A percentile compares a stretch with the other conserved stretches of the same genome.
These are phyloP conservation scores for Dynastes hyllus DNA, from an alignment of 2,888 invertebrate species.

Conservation along the genomic window DNA sequence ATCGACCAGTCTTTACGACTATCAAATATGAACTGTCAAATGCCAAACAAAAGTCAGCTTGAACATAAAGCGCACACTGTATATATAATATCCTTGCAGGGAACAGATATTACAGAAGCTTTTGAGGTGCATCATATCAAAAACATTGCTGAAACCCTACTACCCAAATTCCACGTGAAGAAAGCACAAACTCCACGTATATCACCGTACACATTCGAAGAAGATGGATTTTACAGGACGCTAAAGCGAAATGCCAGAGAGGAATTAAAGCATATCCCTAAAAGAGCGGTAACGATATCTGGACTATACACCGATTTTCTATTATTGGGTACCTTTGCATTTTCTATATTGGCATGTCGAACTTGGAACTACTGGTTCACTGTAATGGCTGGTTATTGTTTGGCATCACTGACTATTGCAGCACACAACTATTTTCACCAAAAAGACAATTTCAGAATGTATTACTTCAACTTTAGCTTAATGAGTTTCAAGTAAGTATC, in stretches of 20 bases:
- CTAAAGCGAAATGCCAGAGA: conserved; percentile 77
- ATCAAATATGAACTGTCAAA: too few species aligned
- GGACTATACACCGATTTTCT: conserved; percentile 69
- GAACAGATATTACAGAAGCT: conserved; percentile 87
- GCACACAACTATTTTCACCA: conserved; percentile 85
- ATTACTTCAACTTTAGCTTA: conserved; percentile 79
- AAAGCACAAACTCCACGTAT: conserved; percentile 78
- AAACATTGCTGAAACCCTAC: conserved; percentile 72
- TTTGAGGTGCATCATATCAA: conserved; percentile 84
- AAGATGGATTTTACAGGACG: conserved; percentile 83
- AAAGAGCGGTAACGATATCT: conserved; percentile 63
- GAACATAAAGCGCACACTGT: too few species aligned
- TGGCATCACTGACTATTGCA: conserved; percentile 75
- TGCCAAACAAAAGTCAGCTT: too few species aligned
- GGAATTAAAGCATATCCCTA: conserved; percentile 74
- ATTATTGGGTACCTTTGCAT: conserved; percentile 65
- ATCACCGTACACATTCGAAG: conserved; percentile 82
- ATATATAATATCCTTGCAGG: conserved; percentile 70
- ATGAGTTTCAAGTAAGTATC: conserved; percentile 75
- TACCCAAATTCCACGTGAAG: conserved; percentile 79
- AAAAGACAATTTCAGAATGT: conserved; percentile 82
- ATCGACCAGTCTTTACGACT: too few species aligned
- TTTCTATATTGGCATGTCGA: conserved; percentile 64
- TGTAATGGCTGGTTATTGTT: conserved; percentile 73
- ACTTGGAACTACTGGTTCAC: conserved; percentile 70